A percentile compares a stretch with the other conserved stretches of the same genome.
Evolutionary conservation across 2,888 invertebrate species (phyloP).

Genomic region (Hirudinaria manillensis): DNA sequence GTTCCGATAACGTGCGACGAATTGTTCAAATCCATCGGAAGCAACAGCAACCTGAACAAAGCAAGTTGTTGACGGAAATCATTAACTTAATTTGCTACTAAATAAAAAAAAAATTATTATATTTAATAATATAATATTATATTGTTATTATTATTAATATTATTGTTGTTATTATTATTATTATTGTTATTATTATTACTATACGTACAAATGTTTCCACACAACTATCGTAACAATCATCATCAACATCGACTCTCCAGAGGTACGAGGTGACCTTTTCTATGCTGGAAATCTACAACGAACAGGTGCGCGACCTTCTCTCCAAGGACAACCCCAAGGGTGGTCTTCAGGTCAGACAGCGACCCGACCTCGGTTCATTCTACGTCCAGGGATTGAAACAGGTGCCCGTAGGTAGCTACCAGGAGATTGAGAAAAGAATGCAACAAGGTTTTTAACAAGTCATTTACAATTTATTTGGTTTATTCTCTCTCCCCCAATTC

Average conservation of each 20-base stretch:
- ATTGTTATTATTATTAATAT: not conserved
- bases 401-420: constrained; percentile 54
- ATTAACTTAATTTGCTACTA: not conserved
- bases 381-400: constrained; percentile 54
- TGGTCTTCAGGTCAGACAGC: constrained; percentile 48
- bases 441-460: constrained; percentile 51
- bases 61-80: constrained; percentile 37
- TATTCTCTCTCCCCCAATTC: not conserved
- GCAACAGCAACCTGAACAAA: constrained; percentile 45
- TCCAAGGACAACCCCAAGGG: constrained; percentile 53
- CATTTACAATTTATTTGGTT: not conserved
- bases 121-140: constrained; percentile 18
- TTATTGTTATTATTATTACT: too few relatives aligned
- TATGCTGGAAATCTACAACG: constrained; percentile 56
- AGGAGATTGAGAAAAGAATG: constrained; percentile 53
- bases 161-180: too few relatives aligned
- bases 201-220: too few relatives aligned
- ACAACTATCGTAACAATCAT: too few relatives aligned
- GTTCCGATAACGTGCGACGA: constrained; percentile 55
- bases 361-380: constrained; percentile 53
- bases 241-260: constrained; percentile 38
- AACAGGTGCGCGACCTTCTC: constrained; percentile 49
- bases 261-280: constrained; percentile 54
- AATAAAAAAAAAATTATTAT: constrained; percentile 8
- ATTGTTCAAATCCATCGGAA: constrained; percentile 51